Conservation (phyloP, 2,113 vertebrate species). For the Aegithalos caudatus region DNA sequence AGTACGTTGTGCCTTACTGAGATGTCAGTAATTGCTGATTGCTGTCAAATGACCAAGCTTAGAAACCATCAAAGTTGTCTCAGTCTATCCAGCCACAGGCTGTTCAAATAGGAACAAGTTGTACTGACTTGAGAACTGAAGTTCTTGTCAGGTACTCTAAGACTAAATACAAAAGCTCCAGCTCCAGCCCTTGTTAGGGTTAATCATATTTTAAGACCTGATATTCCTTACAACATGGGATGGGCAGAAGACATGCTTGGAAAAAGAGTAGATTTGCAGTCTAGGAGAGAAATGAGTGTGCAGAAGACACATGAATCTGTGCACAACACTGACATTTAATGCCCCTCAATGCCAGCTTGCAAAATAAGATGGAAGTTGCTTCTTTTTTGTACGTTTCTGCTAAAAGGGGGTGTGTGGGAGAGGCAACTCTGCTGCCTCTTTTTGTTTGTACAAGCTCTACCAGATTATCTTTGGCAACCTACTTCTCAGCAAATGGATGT, state of each 20-base stretch:
- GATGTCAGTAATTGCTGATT: background rate
- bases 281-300: background rate
- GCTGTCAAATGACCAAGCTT: background rate
- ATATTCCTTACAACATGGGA: background rate
- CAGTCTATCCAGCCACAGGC: background rate
- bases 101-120: background rate
- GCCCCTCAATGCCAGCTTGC: background rate
- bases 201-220: background rate
- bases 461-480: background rate
- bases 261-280: background rate
- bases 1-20: background rate
- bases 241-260: background rate
- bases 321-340: background rate
- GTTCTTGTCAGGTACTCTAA: background rate
- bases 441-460: background rate
- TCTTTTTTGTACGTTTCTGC: background rate
- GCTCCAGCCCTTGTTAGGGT: background rate
- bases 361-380: background rate
- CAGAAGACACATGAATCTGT: fast-evolving
- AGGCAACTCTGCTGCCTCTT: background rate
- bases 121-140: background rate
- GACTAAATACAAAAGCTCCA: background rate
- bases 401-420: background rate
- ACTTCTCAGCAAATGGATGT: background rate
- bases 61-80: background rate